Evolutionary conservation across 2,113 vertebrate species (phyloP), one percentile per base, ranked within the genome.

Genomic region (Pachypanchax playfairii): DNA sequence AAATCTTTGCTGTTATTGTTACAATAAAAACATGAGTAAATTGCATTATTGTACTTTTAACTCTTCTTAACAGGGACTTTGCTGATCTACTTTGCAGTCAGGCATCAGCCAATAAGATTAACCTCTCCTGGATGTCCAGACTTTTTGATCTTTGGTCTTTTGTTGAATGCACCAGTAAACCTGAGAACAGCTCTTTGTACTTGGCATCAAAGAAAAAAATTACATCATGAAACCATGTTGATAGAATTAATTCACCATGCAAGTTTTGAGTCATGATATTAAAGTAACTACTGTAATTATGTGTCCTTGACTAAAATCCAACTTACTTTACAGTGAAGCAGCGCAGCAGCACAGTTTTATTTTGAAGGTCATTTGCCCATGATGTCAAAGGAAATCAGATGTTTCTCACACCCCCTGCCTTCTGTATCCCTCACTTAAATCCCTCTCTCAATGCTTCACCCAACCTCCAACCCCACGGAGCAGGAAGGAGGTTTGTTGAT

Each of bases 401-500:
- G 60, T 78, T 80, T 79, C 82, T 65, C 74, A 85, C 82, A 80
- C 82, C 77, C 58, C 38, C 58, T 84, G 80, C 79, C 85, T 79
- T 81, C 79, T 41, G 24, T 65, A 75, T 60, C 67, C 73, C 39
- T 81, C 60, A 75, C 63, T 74, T 65, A 76, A 81, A 70, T 67
- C 64, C 50, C 71, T 60, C 65, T 77, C 77, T 80, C 44, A 57
- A 49, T 48, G 66, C 78, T 77, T 75, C 81, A 77, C 70, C 77
- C 78, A 83, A 86, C 83, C 83, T 81, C 83, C 75, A 87, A 77
- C 84, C 67, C 75, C 67, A 71, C 52, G 31, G 72, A 82, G 79
- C 83, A 81, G 50, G 73, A 78, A 87, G 79, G 81, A 79, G 82
- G 50, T 80, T 79, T 79, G 86, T 72, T 90, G 89, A 91, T 87